These are phyloP conservation scores for Morelia viridis DNA, from an alignment of 2,797 vertebrate species.

Conservation along the genomic window DNA sequence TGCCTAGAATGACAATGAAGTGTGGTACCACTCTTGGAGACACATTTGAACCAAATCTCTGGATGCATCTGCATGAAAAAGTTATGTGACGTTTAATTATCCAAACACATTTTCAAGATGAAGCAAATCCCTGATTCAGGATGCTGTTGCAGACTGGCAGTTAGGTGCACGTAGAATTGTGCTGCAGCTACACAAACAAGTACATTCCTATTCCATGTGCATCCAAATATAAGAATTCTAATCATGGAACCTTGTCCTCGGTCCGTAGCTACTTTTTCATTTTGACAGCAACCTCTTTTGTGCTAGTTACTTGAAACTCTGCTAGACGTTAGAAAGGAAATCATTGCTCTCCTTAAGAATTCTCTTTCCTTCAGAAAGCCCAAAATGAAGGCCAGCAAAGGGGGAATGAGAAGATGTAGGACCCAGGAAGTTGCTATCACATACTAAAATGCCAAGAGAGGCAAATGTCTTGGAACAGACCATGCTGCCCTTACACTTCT, in stretches of 20 bases:
- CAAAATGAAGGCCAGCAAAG: background rate
- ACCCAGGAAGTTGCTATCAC: background rate
- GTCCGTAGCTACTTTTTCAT: too few relatives aligned
- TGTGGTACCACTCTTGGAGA: background rate
- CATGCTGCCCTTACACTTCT: background rate
- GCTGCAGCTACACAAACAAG: too few relatives aligned
- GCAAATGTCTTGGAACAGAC: background rate
- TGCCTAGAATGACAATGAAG: background rate
- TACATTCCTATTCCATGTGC: too few relatives aligned
- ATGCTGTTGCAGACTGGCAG: too few relatives aligned
- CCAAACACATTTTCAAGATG: background rate
- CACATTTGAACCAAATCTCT: background rate
- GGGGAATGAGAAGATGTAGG: background rate
- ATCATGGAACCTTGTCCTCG: too few relatives aligned
- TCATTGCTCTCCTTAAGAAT: too few relatives aligned
- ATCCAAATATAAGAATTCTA: too few relatives aligned
- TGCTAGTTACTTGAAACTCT: background rate
- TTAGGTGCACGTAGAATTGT: too few relatives aligned
- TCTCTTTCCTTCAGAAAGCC: background rate
- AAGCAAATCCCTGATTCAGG: background rate
- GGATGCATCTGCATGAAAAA: background rate
- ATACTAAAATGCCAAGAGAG: background rate
- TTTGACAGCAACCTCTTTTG: background rate
- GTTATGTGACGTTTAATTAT: background rate
- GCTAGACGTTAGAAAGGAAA: background rate